Evolutionary conservation across 1,140 invertebrate genomes (phyloP).

Genomic region (Nebria ingens): DNA sequence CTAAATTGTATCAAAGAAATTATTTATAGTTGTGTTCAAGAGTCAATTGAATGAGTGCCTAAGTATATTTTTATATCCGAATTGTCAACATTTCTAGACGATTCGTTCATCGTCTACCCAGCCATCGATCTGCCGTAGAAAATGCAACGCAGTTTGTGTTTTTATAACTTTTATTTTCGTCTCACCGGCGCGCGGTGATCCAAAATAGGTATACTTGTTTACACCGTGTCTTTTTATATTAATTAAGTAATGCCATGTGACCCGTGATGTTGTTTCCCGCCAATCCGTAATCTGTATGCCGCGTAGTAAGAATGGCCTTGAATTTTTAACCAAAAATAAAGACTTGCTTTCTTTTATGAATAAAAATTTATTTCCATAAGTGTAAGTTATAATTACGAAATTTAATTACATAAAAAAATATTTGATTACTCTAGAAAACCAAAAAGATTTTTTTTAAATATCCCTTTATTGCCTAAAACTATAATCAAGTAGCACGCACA

Average conservation of each 20-base stretch:
- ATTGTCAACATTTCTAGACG: neutral
- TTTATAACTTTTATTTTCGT: neutral
- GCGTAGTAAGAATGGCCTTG: constrained; percentile 3
- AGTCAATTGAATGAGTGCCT: too few relatives aligned
- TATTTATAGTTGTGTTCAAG: too few relatives aligned
- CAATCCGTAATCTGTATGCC: neutral
- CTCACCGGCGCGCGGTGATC: neutral
- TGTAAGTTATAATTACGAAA: too few relatives aligned
- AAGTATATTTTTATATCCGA: neutral
- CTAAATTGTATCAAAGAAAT: too few relatives aligned
- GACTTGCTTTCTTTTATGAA: too few relatives aligned
- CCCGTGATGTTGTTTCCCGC: neutral
- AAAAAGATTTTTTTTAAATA: too few relatives aligned
- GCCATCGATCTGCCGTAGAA: neutral
- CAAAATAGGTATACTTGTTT: neutral
- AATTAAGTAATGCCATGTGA: constrained; percentile 2
- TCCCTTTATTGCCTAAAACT: too few relatives aligned
- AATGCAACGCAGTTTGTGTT: neutral
- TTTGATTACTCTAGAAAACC: too few relatives aligned
- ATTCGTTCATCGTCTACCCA: neutral
- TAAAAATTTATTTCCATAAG: too few relatives aligned
- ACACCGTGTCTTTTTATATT: neutral
- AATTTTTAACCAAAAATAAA: too few relatives aligned
- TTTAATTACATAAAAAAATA: too few relatives aligned
- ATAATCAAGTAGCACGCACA: too few relatives aligned